Evolutionary conservation across 2,797 vertebrate genomes (phyloP), one percentile per base, ranked within the genome.

Genomic region (Melanotaenia nigrans): DNA sequence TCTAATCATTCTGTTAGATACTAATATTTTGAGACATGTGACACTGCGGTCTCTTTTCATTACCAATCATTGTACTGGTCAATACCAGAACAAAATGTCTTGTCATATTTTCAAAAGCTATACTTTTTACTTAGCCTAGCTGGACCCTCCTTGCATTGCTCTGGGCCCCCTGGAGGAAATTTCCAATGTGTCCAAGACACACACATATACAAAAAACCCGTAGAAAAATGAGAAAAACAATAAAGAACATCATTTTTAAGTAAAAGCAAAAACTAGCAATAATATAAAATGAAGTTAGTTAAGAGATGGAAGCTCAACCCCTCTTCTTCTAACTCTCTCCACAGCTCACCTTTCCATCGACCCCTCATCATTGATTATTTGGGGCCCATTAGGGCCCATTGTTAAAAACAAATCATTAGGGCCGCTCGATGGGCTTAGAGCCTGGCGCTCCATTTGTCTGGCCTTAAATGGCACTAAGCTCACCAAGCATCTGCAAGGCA

Each of bases 391-490:
- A 97, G 95, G 94, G 93, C 94, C 95, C 96, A 96, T 96, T 97
- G 96, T 97, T 96, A 96, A 96, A 95, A 96, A 96, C 96, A 96
- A 96, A 96, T 97, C 96, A 92, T 96, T 97, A 95, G 94, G 89
- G 92, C 92, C 92, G 94, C 95, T 96, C 96, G 89, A 96, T 97
- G 95, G 93, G 94, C 95, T 95, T 94, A 95, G 95, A 96, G 95
- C 94, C 94, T 92, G 78, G 92, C 85, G 93, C 93, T 95, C 94
- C 95, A 96, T 96, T 96, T 95, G 95, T 96, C 95, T 96, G 95
- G 93, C 93, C 94, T 95, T 96, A 96, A 96, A 96, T 95, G 95
- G 95, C 95, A 94, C 87, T 87, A 88, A 90, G 95, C 95, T 95
- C 94, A 94, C 94, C 94, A 74, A 95, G 92, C 94, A 95, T 95